phyloP scores from a whole-genome alignment of 2,113 vertebrate genomes.

The Globicephala melas region DNA sequence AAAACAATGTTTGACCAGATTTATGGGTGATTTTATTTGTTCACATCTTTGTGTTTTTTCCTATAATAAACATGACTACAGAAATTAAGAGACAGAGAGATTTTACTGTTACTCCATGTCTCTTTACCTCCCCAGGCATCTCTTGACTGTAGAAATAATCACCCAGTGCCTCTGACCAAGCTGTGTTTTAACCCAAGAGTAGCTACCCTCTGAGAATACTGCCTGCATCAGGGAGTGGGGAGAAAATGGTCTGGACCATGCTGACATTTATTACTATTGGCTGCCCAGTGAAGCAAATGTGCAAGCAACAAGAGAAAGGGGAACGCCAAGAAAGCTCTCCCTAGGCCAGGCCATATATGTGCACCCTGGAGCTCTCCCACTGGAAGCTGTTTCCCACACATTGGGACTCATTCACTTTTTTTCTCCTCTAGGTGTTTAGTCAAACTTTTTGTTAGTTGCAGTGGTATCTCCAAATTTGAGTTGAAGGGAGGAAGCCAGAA shows the following conservation, averaged over 20 bases:
- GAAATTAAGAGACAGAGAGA: not conserved
- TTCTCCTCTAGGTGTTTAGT: not conserved
- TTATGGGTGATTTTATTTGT: not conserved
- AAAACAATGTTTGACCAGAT: not conserved
- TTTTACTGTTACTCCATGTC: too few relatives aligned
- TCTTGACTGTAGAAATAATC: not conserved
- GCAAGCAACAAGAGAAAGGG: not conserved
- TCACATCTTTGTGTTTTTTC: not conserved
- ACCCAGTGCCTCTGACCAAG: not conserved
- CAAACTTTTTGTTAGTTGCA: not conserved
- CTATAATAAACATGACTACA: not conserved
- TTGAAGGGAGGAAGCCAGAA: not conserved
- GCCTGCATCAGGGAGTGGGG: not conserved
- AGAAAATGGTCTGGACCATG: not conserved
- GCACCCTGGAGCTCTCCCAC: not conserved
- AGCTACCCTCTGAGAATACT: not conserved
- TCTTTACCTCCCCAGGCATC: not conserved
- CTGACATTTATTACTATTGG: not conserved
- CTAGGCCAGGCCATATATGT: not conserved
- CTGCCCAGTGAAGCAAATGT: not conserved
- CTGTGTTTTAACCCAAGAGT: not conserved
- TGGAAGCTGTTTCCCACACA: not conserved
- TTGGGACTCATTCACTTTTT: not conserved
- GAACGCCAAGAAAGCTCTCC: not conserved
- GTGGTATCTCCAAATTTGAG: not conserved